Evolutionary conservation across 1,140 invertebrate genomes (phyloP).

Genomic region (Aphidius gifuensis): DNA sequence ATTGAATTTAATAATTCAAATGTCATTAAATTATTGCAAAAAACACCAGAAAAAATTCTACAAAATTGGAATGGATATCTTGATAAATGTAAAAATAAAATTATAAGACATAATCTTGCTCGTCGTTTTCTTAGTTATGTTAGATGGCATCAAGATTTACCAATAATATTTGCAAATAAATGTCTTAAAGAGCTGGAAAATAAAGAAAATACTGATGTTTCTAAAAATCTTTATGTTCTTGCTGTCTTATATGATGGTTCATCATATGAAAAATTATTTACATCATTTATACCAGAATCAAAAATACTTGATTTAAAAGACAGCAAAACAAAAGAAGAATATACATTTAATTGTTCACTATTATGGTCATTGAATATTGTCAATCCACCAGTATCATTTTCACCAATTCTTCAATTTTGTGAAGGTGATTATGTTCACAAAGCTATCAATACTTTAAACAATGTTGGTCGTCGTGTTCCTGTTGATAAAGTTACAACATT

Average conservation of each 20-base stretch:
- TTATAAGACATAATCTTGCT: background rate
- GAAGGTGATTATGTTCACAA: slow-evolving; percentile 31
- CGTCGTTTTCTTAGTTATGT: slow-evolving; percentile 30
- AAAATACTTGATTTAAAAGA: slow-evolving; percentile 16
- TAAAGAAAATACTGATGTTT: background rate
- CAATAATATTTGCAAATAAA: slow-evolving; percentile 34
- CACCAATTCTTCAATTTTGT: slow-evolving; percentile 28
- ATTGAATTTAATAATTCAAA: background rate
- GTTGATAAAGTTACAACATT: slow-evolving; percentile 23
- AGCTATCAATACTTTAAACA: slow-evolving; percentile 16
- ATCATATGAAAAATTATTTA: slow-evolving; percentile 26
- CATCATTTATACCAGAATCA: slow-evolving; percentile 26
- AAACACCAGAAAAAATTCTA: background rate
- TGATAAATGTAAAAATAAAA: background rate
- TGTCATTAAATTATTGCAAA: background rate
- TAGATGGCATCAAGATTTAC: slow-evolving; percentile 43
- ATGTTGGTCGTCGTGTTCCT: slow-evolving; percentile 19
- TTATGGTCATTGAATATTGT: slow-evolving; percentile 1
- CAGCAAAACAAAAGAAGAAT: slow-evolving; percentile 3
- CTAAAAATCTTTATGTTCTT: slow-evolving; percentile 19
- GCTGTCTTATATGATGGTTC: slow-evolving; percentile 29
- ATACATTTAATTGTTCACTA: background rate
- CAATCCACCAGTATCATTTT: slow-evolving; percentile 33
- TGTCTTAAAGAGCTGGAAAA: slow-evolving; percentile 18
- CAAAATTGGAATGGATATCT: slow-evolving; percentile 34